Evolutionary conservation across 53 echinoderm and acorn worm genomes (phyloP).

Genomic region (Pentamera pediparva): DNA sequence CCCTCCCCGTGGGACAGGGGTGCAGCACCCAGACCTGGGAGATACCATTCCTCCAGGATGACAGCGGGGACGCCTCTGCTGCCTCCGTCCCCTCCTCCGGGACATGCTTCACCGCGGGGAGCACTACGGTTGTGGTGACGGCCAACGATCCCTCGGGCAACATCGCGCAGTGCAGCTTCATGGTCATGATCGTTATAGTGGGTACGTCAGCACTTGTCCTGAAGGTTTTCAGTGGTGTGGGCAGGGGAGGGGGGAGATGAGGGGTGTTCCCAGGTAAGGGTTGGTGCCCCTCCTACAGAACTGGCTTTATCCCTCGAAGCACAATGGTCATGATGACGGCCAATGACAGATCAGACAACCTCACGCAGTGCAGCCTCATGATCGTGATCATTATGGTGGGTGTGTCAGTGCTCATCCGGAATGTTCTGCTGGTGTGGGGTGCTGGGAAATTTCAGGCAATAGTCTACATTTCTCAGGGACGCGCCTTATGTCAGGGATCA

Average conservation of each 20-base stretch:
- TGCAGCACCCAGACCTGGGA: not conserved
- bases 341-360: constrained; percentile 5
- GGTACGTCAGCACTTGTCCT: no score
- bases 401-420: no score
- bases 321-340: not conserved
- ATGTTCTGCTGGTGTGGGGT: no score
- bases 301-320: not conserved
- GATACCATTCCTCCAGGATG: not conserved
- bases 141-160: constrained; percentile 20
- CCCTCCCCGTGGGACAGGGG: not conserved
- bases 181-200: not conserved
- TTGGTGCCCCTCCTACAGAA: constrained; percentile 1
- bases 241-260: no score
- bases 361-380: not conserved
- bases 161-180: not conserved
- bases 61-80: not conserved
- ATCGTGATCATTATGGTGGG: not conserved
- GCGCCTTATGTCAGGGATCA: constrained; percentile 1
- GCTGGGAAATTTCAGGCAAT: no score
- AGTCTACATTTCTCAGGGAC: constrained; percentile 13
- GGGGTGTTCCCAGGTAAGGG: no score
- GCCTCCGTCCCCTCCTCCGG: not conserved
- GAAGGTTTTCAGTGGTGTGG: no score
- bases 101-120: constrained; percentile 2
- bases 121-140: not conserved